Conservation (phyloP, 2,888 invertebrate genomes). For the Periphyllus acericola region DNA sequence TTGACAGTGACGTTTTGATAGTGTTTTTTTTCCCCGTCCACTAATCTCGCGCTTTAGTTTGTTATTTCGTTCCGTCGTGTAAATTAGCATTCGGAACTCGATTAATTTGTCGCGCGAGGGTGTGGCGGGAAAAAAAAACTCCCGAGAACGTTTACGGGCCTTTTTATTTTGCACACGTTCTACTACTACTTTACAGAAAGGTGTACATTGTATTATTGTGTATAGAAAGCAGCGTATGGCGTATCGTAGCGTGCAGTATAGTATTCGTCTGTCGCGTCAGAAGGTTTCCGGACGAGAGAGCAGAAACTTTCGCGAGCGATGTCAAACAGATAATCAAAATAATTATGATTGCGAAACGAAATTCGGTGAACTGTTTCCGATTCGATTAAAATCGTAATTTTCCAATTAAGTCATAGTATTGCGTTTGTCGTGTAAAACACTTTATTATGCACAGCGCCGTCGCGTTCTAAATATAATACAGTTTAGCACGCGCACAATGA, state of each 20-base stretch:
- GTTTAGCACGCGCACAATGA: too few relatives aligned
- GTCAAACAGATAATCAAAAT: constrained; percentile 28
- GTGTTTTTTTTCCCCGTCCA: not conserved
- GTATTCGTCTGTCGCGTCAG: not conserved
- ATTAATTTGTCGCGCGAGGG: not conserved
- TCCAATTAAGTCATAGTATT: constrained; percentile 1
- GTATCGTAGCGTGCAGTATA: too few relatives aligned
- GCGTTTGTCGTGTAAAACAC: not conserved
- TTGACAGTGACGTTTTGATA: not conserved
- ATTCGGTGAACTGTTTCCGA: constrained; percentile 14
- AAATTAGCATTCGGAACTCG: constrained; percentile 21
- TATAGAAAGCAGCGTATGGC: too few relatives aligned
- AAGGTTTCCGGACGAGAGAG: not conserved
- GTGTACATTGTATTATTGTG: too few relatives aligned
- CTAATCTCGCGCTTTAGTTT: constrained; percentile 7
- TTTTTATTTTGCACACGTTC: too few relatives aligned
- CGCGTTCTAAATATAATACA: too few relatives aligned
- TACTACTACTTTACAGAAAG: too few relatives aligned
- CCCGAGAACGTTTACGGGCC: too few relatives aligned
- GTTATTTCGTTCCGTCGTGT: not conserved
- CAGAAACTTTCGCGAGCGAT: not conserved
- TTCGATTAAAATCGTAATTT: constrained; percentile 36
- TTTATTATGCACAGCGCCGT: not conserved
- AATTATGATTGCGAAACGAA: constrained; percentile 4
- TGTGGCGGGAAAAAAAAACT: too few relatives aligned